These are phyloP conservation scores for Rhinolophus ferrumequinum DNA, from an alignment of 2,113 vertebrate genomes.

Conservation along the genomic window DNA sequence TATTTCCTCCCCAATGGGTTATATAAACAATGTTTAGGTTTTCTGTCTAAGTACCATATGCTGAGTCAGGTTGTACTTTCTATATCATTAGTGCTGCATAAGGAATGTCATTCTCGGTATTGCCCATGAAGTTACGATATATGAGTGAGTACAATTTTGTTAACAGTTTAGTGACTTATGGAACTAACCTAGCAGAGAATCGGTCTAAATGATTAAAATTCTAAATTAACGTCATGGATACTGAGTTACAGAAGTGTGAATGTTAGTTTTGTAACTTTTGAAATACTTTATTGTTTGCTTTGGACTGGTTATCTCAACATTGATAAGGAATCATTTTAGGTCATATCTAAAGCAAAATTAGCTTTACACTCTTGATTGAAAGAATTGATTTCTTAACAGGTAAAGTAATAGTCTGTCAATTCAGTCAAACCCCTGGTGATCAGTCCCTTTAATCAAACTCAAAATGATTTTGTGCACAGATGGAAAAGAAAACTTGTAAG, in stretches of 20 bases:
- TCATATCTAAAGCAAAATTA: neutral
- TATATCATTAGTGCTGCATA: neutral
- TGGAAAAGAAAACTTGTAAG: constrained; percentile 22
- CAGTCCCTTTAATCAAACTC: constrained; percentile 58
- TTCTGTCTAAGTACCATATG: neutral
- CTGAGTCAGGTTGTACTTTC: neutral
- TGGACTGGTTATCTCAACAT: neutral
- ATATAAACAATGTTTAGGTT: neutral
- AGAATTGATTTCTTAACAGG: constrained; percentile 58
- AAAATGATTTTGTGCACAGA: constrained; percentile 21
- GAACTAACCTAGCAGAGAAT: neutral
- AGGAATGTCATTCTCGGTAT: neutral
- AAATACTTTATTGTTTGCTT: constrained; percentile 49
- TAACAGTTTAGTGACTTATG: neutral
- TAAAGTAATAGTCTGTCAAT: constrained; percentile 43
- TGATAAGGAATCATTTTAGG: constrained; percentile 42
- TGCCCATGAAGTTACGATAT: neutral
- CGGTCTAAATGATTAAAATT: constrained; percentile 27
- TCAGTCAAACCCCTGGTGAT: neutral
- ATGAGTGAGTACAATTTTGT: neutral
- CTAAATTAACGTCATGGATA: neutral
- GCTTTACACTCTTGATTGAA: constrained; percentile 15
- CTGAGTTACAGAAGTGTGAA: neutral
- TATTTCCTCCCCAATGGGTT: neutral
- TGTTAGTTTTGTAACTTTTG: neutral